Percentiles rank a stretch among this genome's conserved stretches.
Evolutionary conservation across 2,797 vertebrate genomes (phyloP).

Genomic region (Anisognathus igniventris): DNA sequence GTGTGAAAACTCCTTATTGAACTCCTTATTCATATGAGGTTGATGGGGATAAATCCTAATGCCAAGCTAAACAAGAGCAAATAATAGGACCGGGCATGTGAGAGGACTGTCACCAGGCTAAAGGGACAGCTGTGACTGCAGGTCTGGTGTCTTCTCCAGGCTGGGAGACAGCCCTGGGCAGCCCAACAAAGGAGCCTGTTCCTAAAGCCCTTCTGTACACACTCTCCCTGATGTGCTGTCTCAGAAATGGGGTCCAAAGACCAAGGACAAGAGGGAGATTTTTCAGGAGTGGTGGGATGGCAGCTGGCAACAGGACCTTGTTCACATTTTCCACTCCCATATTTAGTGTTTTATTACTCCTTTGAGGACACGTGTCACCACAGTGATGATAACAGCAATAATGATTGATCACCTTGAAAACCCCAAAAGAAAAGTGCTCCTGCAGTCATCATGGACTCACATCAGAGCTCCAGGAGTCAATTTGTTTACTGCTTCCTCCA

Average conservation of each 20-base stretch:
- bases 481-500: background rate
- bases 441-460: background rate
- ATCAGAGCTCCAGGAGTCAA: background rate
- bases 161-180: background rate
- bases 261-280: background rate
- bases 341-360: conserved; percentile 48
- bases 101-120: background rate
- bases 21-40: background rate
- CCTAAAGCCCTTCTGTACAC: background rate
- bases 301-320: background rate
- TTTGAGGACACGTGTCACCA: background rate
- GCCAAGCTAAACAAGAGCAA: background rate
- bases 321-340: background rate
- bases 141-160: background rate
- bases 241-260: background rate
- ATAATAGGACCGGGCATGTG: rapidly evolving
- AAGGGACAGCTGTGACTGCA: background rate
- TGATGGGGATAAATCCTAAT: background rate
- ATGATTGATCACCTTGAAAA: background rate
- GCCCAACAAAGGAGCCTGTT: background rate
- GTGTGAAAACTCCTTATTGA: background rate
- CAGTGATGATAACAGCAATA: background rate
- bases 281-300: background rate
- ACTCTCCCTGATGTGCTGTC: background rate
- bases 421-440: background rate